Evolutionary conservation across 2,888 invertebrate genomes (phyloP), one percentile per base, ranked within the genome.

Genomic region (Lordiphosa andalusiaca): DNA sequence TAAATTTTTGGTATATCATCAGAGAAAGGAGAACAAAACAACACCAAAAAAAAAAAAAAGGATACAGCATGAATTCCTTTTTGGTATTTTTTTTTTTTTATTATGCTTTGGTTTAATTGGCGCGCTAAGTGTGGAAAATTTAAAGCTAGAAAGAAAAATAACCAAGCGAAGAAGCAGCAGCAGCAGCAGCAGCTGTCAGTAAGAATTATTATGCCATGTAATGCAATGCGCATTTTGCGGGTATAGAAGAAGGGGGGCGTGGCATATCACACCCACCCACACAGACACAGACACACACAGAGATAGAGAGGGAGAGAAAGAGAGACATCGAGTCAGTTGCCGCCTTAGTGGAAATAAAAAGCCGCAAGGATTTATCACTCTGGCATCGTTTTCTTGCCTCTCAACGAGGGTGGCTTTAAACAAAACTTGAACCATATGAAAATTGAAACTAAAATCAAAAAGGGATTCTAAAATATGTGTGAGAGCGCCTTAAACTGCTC

Each of bases 281-380:
- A 41, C 21, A 16, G 48, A 52, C n/a, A 49, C 2, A 23, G 1
- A 74, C 53, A 69, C 37, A 47, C 40, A 53, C 37, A 47, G 38
- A 53, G 6, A 53, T 16, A 51, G 30, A 30, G 13, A 36, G 44
- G 35, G 9, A 46, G 39, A n/a, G 47, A 36, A 23, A 62, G 47
- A 53, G 46, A 33, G 52, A n/a, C 13, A 23, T 6, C 25, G 30
- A 30, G 30, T 30, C 30, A 30, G 46, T 12, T 40, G 54, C 51
- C 49, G 74, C 50, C 54, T 69, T 57, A 50, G 59, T 73, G 67
- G 61, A 78, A 84, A 84, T 81, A 84, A 85, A 80, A 81, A 83
- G 76, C 85, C 80, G 73, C 83, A 81, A 81, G 81, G 85, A 81
- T 81, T 81, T 81, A 81, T 84, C 83, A 78, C 80, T 78, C 56